These are phyloP conservation scores for Paradoxurus hermaphroditus DNA, from an alignment of 2,113 vertebrate species.

Conservation along the genomic window DNA sequence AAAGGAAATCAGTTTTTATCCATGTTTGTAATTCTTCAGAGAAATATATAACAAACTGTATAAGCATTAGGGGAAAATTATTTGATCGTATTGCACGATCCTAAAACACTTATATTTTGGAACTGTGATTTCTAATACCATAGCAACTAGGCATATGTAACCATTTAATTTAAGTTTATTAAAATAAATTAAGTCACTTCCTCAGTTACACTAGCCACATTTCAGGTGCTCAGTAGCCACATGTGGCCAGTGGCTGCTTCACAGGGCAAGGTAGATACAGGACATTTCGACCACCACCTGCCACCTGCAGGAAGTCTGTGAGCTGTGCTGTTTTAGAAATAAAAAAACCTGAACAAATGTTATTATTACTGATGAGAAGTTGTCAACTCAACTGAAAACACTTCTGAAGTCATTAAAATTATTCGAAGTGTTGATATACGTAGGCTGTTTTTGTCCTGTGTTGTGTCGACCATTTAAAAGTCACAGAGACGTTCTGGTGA, in stretches of 20 bases:
- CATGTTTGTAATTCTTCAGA: not conserved
- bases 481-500: not conserved
- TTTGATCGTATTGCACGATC: not conserved
- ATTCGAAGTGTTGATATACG: not conserved
- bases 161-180: not conserved
- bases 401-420: not conserved
- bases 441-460: not conserved
- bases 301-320: not conserved
- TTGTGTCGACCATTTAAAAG: not conserved
- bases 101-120: constrained; percentile 19
- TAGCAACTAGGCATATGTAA: not conserved
- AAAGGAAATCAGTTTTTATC: not conserved
- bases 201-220: not conserved
- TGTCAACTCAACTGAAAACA: not conserved
- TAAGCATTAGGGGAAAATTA: not conserved
- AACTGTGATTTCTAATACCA: not conserved
- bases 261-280: not conserved
- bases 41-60: not conserved
- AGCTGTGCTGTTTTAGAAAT: not conserved
- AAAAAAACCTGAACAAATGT: not conserved
- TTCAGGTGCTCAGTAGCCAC: not conserved
- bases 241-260: not conserved
- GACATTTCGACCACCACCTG: not conserved
- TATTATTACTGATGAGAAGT: not conserved
- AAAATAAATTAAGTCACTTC: not conserved